Evolutionary conservation across 2,113 vertebrate species (phyloP), one percentile per base, ranked within the genome.

Genomic region (Aldabrachelys gigantea): DNA sequence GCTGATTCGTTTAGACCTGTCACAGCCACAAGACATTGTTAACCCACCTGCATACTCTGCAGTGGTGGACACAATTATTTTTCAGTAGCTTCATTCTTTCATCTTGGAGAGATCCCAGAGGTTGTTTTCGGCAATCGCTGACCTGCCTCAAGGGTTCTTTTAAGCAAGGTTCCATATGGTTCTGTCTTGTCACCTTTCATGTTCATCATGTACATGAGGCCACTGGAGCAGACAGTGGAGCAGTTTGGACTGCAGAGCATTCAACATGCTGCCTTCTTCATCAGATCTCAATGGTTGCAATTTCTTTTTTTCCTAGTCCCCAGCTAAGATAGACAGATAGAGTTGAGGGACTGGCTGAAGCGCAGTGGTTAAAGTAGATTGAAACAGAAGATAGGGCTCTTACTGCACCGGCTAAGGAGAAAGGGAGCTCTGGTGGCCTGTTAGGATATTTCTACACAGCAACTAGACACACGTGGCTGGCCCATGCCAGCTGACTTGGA

Each of bases 31-130:
- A 84, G n/a, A 89, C 29, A 21, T 82, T 44, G n/a, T 85, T 21
- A 80, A 85, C 85, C 79, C 41, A 91, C 92, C 82, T 89, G 57
- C 47, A 90, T 54, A 83, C 86, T 83, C 91, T 87, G 85, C 93
- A 95, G 86, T 88, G 82, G 85, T 25, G 82, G 83, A 87, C 81
- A 52, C 44, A 85, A 25, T 90, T 10, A 0, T 91, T 89, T 31
- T 47, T 50, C 86, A 65, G 1, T 4, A 19, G 79, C 87, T 59
- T 57, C 86, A 95, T 89, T 56, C 59, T 52, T 91, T 84, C 94
- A 25, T 76, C n/a, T 57, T 41, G 82, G 91, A 3, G 0, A 79
- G 38, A 50, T 93, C 41, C 82, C 89, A 85, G 47, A 59, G 31
- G 54, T 25, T 80, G 79, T 31, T 50, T 95, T 89, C 88, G 85